Percentiles rank a stretch among this genome's conserved stretches.
phyloP scores from a whole-genome alignment of 2,888 invertebrate genomes.

The Tuberolachnus salignus region DNA sequence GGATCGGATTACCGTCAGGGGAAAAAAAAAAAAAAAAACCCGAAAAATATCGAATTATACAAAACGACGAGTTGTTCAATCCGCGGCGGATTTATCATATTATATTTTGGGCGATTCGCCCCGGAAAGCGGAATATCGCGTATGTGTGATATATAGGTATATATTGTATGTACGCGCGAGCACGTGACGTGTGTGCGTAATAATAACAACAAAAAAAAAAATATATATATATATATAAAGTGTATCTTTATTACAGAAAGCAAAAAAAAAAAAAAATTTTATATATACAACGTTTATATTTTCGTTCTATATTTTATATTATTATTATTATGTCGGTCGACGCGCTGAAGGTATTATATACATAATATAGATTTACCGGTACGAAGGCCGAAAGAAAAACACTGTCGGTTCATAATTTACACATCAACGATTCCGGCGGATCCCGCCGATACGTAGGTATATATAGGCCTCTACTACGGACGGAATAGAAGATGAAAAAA shows the following conservation, averaged over 20 bases:
- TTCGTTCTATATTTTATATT: no score
- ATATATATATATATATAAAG: background rate
- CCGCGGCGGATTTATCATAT: background rate
- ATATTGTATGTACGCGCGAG: no score
- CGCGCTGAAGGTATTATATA: no score
- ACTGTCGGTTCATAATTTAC: background rate
- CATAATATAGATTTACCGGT: background rate
- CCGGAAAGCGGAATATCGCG: no score
- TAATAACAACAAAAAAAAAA: slow-evolving; percentile 13
- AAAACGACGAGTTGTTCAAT: no score
- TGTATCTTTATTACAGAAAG: no score
- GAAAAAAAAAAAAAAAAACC: background rate
- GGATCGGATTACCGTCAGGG: slow-evolving; percentile 43
- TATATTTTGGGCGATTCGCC: no score
- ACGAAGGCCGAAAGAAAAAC: background rate
- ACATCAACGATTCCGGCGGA: background rate
- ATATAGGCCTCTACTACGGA: background rate
- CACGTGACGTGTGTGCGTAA: background rate
- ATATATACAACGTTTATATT: no score
- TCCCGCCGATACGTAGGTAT: background rate
- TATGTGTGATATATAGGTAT: no score
- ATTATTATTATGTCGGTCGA: no score
- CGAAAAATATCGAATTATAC: slow-evolving; percentile 49
- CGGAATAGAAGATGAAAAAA: background rate
- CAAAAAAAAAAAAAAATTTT: no score